phyloP scores from a whole-genome alignment of 2,113 vertebrate species.

The Polypterus senegalus region DNA sequence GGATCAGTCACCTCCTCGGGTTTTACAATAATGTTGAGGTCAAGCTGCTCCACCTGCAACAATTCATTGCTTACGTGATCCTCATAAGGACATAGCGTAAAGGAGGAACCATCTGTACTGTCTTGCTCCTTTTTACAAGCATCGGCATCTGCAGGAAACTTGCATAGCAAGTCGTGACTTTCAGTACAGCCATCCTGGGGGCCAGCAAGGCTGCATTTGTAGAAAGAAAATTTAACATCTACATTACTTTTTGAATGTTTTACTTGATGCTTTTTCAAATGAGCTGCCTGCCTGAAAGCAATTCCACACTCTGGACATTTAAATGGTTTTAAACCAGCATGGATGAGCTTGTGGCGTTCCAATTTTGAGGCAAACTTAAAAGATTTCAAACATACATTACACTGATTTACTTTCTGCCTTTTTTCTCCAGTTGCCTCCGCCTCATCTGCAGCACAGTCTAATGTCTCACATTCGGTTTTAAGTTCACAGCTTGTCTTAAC shows the following conservation, averaged over 20 bases:
- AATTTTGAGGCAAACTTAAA: slow-evolving; percentile 9
- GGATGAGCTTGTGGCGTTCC: slow-evolving; percentile 1
- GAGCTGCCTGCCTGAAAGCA: slow-evolving; percentile 12
- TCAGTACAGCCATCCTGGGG: not conserved
- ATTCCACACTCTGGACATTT: slow-evolving; percentile 17
- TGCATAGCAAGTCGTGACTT: slow-evolving; percentile 1
- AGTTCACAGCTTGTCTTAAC: not conserved
- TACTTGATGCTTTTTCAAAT: slow-evolving; percentile 14
- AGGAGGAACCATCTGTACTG: not conserved
- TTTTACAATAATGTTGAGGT: slow-evolving; percentile 17
- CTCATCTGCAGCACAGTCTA: not conserved
- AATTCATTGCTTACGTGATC: not conserved
- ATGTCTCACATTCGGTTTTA: slow-evolving; percentile 6
- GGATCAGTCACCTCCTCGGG: slow-evolving; percentile 3
- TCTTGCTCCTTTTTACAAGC: not conserved
- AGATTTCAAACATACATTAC: slow-evolving; percentile 5
- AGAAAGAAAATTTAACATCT: slow-evolving; percentile 1
- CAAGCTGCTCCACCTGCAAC: slow-evolving; percentile 5
- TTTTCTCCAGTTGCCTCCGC: not conserved
- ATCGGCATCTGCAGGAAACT: not conserved
- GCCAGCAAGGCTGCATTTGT: not conserved
- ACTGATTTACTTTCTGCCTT: not conserved
- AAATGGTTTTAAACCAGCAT: slow-evolving; percentile 14
- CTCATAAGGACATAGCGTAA: not conserved
- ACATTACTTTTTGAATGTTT: slow-evolving; percentile 7